Percentiles rank a stretch among this genome's conserved stretches.
Evolutionary conservation across 2,888 invertebrate species (phyloP).

Genomic region (Amphipoea lucens): DNA sequence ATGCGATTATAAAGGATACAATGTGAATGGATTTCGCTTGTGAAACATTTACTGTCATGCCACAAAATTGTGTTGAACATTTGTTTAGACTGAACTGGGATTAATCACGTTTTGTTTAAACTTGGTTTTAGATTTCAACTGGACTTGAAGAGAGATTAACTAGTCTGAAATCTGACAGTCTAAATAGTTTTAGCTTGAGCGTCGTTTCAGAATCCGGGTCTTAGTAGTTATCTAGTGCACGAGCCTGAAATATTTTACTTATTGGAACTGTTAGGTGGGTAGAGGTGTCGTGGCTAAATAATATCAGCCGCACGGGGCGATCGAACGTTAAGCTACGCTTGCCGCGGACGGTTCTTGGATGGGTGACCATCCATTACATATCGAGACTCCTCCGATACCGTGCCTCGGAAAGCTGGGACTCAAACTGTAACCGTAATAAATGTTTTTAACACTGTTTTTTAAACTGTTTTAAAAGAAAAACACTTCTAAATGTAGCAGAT

Average conservation of each 20-base stretch:
- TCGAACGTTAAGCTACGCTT: not conserved
- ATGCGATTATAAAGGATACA: slow-evolving; percentile 9
- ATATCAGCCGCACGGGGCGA: not conserved
- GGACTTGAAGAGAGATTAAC: not conserved
- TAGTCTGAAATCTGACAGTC: not conserved
- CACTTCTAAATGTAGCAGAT: no score
- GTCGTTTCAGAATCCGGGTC: not conserved
- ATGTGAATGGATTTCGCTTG: slow-evolving; percentile 13
- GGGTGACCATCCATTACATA: not conserved
- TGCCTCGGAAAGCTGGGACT: not conserved
- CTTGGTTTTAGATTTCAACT: not conserved
- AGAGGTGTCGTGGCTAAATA: not conserved
- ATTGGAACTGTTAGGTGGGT: not conserved
- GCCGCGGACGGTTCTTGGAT: not conserved
- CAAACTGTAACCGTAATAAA: no score
- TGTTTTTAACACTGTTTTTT: no score
- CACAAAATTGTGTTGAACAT: slow-evolving; percentile 4
- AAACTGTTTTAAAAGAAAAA: no score
- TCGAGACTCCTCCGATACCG: not conserved
- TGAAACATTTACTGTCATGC: slow-evolving; percentile 19
- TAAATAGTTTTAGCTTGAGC: not conserved
- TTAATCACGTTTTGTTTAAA: slow-evolving; percentile 7
- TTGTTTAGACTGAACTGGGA: slow-evolving; percentile 2
- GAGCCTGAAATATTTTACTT: no score
- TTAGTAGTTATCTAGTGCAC: not conserved